A percentile compares a stretch with the other conserved stretches of the same genome.
These are phyloP conservation scores for Oligia fasciuncula DNA, from an alignment of 2,888 invertebrate genomes.

Conservation along the genomic window DNA sequence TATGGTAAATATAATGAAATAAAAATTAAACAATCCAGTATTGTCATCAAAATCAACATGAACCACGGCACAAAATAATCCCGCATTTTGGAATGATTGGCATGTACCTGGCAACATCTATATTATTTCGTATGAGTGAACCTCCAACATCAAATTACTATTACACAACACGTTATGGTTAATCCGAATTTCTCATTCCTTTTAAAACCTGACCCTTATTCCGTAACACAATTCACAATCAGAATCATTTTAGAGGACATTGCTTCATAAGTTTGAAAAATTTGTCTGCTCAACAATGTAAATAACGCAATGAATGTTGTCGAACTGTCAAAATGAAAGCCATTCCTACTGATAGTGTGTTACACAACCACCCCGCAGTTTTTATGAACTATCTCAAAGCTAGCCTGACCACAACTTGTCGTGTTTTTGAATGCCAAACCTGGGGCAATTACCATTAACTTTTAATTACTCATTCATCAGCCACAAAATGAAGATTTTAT, in stretches of 20 bases:
- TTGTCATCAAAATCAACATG: not conserved
- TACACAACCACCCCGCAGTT: not conserved
- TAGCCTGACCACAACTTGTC: not conserved
- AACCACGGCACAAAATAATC: not conserved
- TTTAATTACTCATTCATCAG: conserved; percentile 1
- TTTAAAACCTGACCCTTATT: not conserved
- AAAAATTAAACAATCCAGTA: no score
- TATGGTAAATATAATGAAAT: not conserved
- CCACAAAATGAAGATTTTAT: not conserved
- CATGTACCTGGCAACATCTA: conserved; percentile 29
- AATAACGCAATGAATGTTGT: not conserved
- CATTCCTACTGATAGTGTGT: not conserved
- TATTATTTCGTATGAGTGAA: conserved; percentile 32
- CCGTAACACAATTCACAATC: no score
- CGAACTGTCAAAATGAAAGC: not conserved
- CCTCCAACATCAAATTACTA: not conserved
- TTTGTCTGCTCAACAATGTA: not conserved
- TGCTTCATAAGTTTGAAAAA: not conserved
- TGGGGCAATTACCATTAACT: conserved; percentile 35
- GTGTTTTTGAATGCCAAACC: conserved; percentile 20
- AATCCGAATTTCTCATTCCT: no score
- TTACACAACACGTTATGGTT: not conserved
- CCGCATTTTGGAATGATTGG: conserved; percentile 36
- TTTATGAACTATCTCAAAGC: not conserved
- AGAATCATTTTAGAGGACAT: not conserved